Evolutionary conservation across 1,140 invertebrate genomes (phyloP), one percentile per base, ranked within the genome.

Genomic region (Babylonia areolata): DNA sequence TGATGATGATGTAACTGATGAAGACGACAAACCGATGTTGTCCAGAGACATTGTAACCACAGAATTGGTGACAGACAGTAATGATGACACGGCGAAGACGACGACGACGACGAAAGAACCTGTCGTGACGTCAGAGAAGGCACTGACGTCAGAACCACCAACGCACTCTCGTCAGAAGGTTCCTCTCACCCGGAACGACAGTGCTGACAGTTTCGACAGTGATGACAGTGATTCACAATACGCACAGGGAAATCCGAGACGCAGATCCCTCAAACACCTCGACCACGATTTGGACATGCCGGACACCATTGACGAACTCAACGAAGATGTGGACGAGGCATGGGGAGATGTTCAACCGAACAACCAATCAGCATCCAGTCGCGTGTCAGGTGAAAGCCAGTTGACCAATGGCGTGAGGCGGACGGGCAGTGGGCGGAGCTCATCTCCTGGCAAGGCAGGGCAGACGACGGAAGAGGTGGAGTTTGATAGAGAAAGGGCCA

Each of bases 261-360:
- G 75, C 20, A 77, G 40, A 28, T 6, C 75, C 1, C 75, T 35
- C 37, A 77, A 37, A 77, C 35, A 40, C 6, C 11, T 39, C 1
- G 3, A 73, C 31, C 33, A 23, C 6, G 37, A 39, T n/a, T 3
- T 58, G 40, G 42, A 80, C 46, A 51, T 31, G 15, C 78, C 78
- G n/a, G 78, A 80, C n/a, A 80, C 78, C n/a, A 80, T 80, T 9
- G 46, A 80, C 40, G 78, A 80, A 58, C n/a, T 54, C 2, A 28
- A 51, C 28, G 78, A 80, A 54, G 78, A 80, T 9, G 46, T 46
- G 23, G 37, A 42, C 37, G 64, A n/a, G 64, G 28, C 15, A 12
- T 23, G 15, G 58, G 5, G 58, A 23, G 15, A 64, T 28, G 69
- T 71, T 71, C 58, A 64, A 64, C 58, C 5, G 58, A 64, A 23